These are phyloP conservation scores for Choristoneura fumiferana DNA, from an alignment of 1,140 invertebrate genomes.

Conservation along the genomic window DNA sequence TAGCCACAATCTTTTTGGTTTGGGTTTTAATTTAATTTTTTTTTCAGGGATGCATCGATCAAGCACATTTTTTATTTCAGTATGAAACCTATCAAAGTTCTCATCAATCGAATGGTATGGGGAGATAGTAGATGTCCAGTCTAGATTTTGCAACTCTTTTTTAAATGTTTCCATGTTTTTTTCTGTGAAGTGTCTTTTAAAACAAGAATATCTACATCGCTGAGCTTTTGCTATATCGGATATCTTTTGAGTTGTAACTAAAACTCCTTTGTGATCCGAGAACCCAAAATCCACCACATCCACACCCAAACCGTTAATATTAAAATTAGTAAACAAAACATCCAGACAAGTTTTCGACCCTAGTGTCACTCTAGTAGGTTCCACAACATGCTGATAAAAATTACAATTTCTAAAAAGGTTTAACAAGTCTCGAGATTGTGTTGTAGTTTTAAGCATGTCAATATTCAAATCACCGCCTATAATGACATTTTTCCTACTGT, in stretches of 20 bases:
- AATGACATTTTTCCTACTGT: constrained; percentile 7
- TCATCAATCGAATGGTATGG: neutral
- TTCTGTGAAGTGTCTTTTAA: neutral
- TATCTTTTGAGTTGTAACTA: neutral
- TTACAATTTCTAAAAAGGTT: neutral
- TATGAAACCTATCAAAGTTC: neutral
- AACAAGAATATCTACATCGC: neutral
- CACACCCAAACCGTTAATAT: neutral
- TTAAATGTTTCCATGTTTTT: constrained; percentile 10
- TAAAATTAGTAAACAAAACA: constrained; percentile 7
- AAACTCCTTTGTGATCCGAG: constrained; percentile 10
- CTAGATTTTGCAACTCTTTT: neutral
- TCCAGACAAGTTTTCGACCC: constrained; percentile 1
- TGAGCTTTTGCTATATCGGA: neutral
- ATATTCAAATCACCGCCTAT: constrained; percentile 18
- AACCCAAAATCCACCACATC: neutral
- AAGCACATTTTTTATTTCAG: neutral
- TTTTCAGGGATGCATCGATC: neutral
- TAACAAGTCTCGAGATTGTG: neutral
- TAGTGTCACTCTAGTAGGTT: constrained; percentile 4
- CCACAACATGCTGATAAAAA: neutral
- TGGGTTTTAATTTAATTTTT: neutral
- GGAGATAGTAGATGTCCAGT: constrained; percentile 3
- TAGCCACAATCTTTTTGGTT: constrained; percentile 5
- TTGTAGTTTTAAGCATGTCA: neutral